phyloP scores from a whole-genome alignment of 2,113 vertebrate genomes.

The Thryonomys swinderianus region DNA sequence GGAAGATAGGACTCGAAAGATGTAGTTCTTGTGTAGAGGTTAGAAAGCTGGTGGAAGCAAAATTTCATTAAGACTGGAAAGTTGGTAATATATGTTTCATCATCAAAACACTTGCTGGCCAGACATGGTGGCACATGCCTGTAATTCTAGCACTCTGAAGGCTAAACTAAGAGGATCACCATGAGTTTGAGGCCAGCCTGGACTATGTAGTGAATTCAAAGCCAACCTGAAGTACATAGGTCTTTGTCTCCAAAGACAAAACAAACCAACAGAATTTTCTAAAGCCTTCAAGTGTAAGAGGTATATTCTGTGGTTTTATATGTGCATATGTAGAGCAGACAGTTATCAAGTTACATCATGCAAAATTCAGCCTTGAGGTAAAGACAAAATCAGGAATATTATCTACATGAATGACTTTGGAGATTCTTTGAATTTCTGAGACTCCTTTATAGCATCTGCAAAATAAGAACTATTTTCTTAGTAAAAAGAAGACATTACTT shows the following conservation, averaged over 20 bases:
- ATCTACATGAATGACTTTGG: not conserved
- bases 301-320: not conserved
- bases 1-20: not conserved
- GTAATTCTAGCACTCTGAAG: not conserved
- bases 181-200: not conserved
- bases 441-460: not conserved
- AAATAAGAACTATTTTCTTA: not conserved
- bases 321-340: not conserved
- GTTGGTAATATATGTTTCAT: not conserved
- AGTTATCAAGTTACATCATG: not conserved
- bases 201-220: not conserved
- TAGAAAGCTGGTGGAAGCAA: not conserved
- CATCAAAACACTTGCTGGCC: not conserved
- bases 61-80: not conserved
- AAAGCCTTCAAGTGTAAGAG: not conserved
- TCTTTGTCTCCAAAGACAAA: not conserved
- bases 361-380: not conserved
- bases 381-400: slow-evolving; percentile 20
- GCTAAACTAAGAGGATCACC: not conserved
- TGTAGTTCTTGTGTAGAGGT: not conserved
- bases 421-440: not conserved
- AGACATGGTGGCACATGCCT: not conserved
- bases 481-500: not conserved
- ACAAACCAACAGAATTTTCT: not conserved
- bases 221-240: not conserved